These are phyloP conservation scores for Podarcis raffonei DNA, from an alignment of 2,113 vertebrate genomes.

Conservation along the genomic window DNA sequence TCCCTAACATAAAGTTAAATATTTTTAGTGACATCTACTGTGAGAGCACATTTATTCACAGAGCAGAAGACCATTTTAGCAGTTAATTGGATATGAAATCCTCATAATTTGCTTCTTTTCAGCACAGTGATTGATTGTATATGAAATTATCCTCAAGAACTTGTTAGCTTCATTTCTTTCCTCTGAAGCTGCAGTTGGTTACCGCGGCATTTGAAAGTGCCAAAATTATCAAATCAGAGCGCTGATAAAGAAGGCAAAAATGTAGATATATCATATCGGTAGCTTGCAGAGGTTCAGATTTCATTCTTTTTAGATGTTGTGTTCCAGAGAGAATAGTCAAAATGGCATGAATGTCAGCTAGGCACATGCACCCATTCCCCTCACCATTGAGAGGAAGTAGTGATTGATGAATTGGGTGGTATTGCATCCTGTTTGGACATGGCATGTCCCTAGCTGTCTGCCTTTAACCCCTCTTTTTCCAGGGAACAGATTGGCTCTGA, in stretches of 20 bases:
- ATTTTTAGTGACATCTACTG: conserved; percentile 29
- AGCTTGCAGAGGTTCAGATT: conserved; percentile 41
- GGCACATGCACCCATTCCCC: neutral
- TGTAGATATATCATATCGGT: neutral
- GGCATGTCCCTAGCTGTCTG: neutral
- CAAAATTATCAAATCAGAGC: neutral
- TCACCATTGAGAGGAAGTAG: neutral
- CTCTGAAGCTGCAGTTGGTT: conserved; percentile 6
- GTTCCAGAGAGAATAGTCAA: neutral
- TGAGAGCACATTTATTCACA: conserved; percentile 14
- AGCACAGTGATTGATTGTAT: neutral
- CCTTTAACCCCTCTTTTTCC: neutral
- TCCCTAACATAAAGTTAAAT: conserved; percentile 39
- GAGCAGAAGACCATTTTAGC: conserved; percentile 10
- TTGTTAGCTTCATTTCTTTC: neutral
- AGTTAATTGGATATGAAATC: neutral
- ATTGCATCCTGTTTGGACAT: neutral
- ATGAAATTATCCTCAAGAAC: conserved; percentile 14
- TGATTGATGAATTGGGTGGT: neutral
- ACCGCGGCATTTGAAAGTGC: neutral
- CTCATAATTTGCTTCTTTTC: neutral
- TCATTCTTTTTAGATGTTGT: neutral
- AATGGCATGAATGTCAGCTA: neutral
- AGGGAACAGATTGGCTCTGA: neutral
- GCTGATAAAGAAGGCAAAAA: neutral